Base-by-base conservation (phyloP, 2,113 vertebrate genomes). In the Etia nguti region DNA sequence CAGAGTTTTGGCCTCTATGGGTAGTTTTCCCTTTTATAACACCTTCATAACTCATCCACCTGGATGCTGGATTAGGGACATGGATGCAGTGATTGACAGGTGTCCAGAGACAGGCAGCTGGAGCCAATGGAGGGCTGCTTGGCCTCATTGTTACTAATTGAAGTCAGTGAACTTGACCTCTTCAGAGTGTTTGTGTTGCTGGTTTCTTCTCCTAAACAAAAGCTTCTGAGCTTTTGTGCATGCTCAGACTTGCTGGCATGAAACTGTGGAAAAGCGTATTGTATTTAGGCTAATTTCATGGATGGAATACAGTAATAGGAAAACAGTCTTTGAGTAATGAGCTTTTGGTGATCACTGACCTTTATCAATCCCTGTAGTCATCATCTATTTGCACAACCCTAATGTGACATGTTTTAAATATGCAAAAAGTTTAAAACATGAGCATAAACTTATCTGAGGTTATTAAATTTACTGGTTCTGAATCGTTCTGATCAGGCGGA, bases 401-500 rank as follows among this genome's bases (percentile, higher is more conserved):
- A 22, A 65, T 65, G 34, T 38, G 10, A 65, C 34, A 5, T 22
- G 20, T 22, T 22, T 65, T 38, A 65, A 11, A 65, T 65, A 12
- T 65, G 60, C 10, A 65, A 6, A 38, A 3, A 0, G 11, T 68
- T 65, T 65, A 6, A 34, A 65, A 65, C 10, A 38, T 38, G 34
- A 65, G 60, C 31, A 65, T 38, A 38, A 41, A 22, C 4, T 1
- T 36, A 31, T 65, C 31, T 65, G 62, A 68, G 62, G 20, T 38
- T 8, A 3, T 68, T 38, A 65, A 38, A 20, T 5, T n/a, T n/a
- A 38, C 34, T 38, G 34, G 34, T 36, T 65, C 6, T n/a, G 36
- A 36, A 36, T 46, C 13, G 13, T 15, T 6, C 43, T 46, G 18
- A 36, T 2, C 59, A 7, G 59, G 1, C 0, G 6, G 0, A 18